Evolutionary conservation across 2,797 vertebrate genomes (phyloP).

Genomic region (Gadopsis marmoratus): DNA sequence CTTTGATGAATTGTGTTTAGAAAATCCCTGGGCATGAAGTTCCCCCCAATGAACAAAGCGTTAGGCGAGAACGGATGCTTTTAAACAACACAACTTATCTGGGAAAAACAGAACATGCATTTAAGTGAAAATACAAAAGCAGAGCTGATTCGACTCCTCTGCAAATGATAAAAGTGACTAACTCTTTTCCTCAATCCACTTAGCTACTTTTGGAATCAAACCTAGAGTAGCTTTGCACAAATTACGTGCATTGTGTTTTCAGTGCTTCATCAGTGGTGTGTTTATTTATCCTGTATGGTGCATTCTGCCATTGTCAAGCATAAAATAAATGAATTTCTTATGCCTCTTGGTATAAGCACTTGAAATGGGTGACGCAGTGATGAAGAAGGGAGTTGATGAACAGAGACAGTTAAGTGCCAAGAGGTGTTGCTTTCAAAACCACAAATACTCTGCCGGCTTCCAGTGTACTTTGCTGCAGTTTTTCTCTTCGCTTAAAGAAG

Average conservation of each 20-base stretch:
- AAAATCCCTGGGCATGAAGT: conserved; percentile 89
- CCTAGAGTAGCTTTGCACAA: conserved; percentile 87
- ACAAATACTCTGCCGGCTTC: conserved; percentile 59
- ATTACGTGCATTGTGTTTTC: conserved; percentile 85
- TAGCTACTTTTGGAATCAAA: conserved; percentile 83
- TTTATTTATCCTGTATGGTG: conserved; percentile 82
- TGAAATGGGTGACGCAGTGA: conserved; percentile 75
- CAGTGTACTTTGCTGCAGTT: conserved; percentile 44
- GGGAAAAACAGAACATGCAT: conserved; percentile 88
- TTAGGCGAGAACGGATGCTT: conserved; percentile 82
- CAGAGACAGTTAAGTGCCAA: conserved; percentile 68
- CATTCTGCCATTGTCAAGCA: conserved; percentile 76
- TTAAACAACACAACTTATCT: conserved; percentile 90
- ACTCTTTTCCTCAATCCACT: conserved; percentile 85
- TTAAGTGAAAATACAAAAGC: conserved; percentile 87
- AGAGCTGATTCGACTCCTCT: conserved; percentile 83
- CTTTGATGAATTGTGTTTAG: conserved; percentile 91
- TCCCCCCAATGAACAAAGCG: conserved; percentile 85
- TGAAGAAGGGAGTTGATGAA: conserved; percentile 81
- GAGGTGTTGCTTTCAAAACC: conserved; percentile 65
- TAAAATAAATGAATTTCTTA: conserved; percentile 83
- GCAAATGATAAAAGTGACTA: conserved; percentile 87
- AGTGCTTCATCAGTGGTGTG: conserved; percentile 79
- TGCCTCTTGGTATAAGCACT: conserved; percentile 64
- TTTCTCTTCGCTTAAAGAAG: conserved; percentile 45